phyloP scores from a whole-genome alignment of 2,888 invertebrate genomes.

The Caenorhabditis macrosperma region DNA sequence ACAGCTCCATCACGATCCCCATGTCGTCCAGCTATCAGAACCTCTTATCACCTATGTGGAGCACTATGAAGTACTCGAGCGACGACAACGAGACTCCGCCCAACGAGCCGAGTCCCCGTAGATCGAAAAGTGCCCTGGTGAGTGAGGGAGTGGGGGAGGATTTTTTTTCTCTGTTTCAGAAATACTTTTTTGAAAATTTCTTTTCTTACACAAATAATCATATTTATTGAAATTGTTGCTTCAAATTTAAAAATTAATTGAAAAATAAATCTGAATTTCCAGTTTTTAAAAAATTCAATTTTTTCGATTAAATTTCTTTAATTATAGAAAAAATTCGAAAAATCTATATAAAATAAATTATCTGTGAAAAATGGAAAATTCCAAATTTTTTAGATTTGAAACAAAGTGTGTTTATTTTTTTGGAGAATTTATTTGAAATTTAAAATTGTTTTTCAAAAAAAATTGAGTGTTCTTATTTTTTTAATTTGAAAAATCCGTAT shows the following conservation, averaged over 20 bases:
- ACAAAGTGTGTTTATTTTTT: too few species aligned
- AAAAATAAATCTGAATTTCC: neutral
- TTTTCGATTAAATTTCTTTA: neutral
- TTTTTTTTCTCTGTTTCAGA: too few species aligned
- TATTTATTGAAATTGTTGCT: too few species aligned
- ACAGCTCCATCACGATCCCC: conserved; percentile 71
- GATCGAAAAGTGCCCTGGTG: conserved; percentile 76
- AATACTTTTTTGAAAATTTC: too few species aligned
- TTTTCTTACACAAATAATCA: too few species aligned
- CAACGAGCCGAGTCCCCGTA: conserved; percentile 62
- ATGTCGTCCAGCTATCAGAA: conserved; percentile 74
- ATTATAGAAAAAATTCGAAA: neutral
- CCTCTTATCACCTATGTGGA: conserved; percentile 75
- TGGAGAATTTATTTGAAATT: too few species aligned
- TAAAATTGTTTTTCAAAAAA: neutral
- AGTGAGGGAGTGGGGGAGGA: too few species aligned
- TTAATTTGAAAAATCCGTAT: too few species aligned
- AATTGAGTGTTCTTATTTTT: too few species aligned
- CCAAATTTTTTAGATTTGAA: neutral
- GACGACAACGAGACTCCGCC: conserved; percentile 72
- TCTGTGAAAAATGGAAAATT: neutral
- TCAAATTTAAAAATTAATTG: neutral
- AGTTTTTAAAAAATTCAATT: neutral
- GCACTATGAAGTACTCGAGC: conserved; percentile 63
- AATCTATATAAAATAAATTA: neutral